Percentiles rank a stretch among this genome's conserved stretches.
phyloP scores from a whole-genome alignment of 2,888 invertebrate species.

The Eupithecia inturbata region DNA sequence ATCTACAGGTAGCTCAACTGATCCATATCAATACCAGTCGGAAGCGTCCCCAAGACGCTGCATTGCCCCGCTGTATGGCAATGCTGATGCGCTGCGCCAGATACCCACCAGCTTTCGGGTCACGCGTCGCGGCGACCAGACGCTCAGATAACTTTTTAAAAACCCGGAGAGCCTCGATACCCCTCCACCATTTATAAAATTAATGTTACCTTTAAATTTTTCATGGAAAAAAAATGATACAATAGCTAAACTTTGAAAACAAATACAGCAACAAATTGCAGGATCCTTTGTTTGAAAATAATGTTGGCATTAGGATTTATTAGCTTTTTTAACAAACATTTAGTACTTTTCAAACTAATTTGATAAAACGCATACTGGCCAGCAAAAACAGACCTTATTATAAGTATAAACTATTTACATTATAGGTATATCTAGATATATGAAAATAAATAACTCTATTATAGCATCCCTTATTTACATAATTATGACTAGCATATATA shows the following conservation, averaged over 20 bases:
- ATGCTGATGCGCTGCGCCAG: no score
- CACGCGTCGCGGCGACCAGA: no score
- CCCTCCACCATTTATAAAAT: no score
- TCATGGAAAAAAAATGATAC: neutral
- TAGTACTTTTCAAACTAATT: neutral
- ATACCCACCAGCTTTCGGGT: no score
- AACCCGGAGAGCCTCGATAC: no score
- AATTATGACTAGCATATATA: conserved; percentile 78
- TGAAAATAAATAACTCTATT: conserved; percentile 57
- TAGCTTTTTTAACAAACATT: neutral
- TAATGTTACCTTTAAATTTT: neutral
- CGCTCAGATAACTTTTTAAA: no score
- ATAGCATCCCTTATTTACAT: conserved; percentile 56
- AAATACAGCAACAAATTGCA: neutral
- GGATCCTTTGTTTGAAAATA: neutral
- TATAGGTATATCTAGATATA: conserved; percentile 42
- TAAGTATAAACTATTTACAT: conserved; percentile 20
- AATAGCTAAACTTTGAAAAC: neutral
- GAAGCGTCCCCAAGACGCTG: no score
- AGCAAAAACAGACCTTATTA: conserved; percentile 30
- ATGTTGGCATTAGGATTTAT: neutral
- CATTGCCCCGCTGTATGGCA: no score
- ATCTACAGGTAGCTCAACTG: no score
- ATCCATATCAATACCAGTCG: no score
- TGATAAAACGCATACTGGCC: conserved; percentile 23